Base-by-base conservation (phyloP, 2,888 invertebrate genomes). In the Drosophila meridiana region DNA sequence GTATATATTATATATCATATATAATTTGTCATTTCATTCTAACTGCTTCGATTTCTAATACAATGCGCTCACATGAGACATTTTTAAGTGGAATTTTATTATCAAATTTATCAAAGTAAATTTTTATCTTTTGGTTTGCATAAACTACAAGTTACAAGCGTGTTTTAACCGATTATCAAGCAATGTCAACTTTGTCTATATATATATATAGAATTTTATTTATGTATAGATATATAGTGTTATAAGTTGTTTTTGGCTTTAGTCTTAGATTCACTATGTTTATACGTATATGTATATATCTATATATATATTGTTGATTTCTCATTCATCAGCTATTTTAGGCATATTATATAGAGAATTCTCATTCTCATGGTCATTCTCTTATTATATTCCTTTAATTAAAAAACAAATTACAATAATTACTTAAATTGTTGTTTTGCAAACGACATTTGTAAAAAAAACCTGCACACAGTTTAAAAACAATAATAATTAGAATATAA, bases 131-230 rank as follows among this genome's bases (percentile, higher is more conserved):
- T 58, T 45, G 60, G 65, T 62, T 69, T 69, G 68, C 76, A 48
- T 70, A 73, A 73, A 72, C 81, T 78, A 79, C 73, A 68, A 64
- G 66, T 78, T 74, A 55, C 55, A 79, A 80, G 87, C 87, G 84
- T 87, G 79, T 80, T 78, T 78, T 71, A 73, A 72, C 79, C 87
- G 87, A 87, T 87, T 87, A 87, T 87, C 87, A 87, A 87, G 87
- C 87, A 87, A 87, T 87, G 84, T 88, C 78, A 87, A 87, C 89
- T 87, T 78, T 73, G 47, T 66, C 55, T 73, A 69, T 71, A 63
- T 69, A 50, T 74, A 53, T 72, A 30, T 42, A 56, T 42, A 32
- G 32, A 57, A 55, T 60, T 60, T 60, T 65, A 55, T 73, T 69
- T 69, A 62, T 70, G 48, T 76, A 64, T 77, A 78, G 58, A 60